A percentile compares a stretch with the other conserved stretches of the same genome.
phyloP scores from a whole-genome alignment of 2,888 invertebrate genomes.

The Elysia crispata region DNA sequence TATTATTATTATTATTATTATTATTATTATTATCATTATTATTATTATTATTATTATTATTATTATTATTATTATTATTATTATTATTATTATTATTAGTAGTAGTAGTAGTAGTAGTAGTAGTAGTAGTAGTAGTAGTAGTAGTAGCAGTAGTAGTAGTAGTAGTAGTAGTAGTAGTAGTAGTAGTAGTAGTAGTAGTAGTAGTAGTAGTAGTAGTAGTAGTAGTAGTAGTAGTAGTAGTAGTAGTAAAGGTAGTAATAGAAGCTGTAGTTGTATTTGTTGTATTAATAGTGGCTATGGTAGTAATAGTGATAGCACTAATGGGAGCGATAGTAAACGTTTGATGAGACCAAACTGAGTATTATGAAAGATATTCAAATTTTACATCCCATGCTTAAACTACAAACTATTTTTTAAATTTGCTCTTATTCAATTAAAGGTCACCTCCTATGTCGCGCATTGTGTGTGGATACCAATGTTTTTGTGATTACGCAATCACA shows the following conservation, averaged over 20 bases:
- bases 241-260: background rate
- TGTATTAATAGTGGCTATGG: background rate
- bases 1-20: too few relatives aligned
- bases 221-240: constrained; percentile 28
- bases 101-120: constrained; percentile 23
- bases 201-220: constrained; percentile 22
- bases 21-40: background rate
- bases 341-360: background rate
- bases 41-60: background rate
- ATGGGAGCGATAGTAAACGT: background rate
- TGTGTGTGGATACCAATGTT: too few relatives aligned
- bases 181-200: constrained; percentile 19
- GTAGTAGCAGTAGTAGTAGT: constrained; percentile 18
- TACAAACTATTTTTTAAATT: too few relatives aligned
- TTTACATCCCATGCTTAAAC: too few relatives aligned
- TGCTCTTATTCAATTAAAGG: too few relatives aligned
- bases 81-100: too few relatives aligned
- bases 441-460: too few relatives aligned
- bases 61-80: background rate
- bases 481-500: too few relatives aligned
- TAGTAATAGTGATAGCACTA: constrained; percentile 13
- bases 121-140: constrained; percentile 26
- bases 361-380: too few relatives aligned
- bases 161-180: constrained; percentile 10
- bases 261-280: background rate